Conservation (phyloP, 2,888 invertebrate species). For the Homarus gammarus region DNA sequence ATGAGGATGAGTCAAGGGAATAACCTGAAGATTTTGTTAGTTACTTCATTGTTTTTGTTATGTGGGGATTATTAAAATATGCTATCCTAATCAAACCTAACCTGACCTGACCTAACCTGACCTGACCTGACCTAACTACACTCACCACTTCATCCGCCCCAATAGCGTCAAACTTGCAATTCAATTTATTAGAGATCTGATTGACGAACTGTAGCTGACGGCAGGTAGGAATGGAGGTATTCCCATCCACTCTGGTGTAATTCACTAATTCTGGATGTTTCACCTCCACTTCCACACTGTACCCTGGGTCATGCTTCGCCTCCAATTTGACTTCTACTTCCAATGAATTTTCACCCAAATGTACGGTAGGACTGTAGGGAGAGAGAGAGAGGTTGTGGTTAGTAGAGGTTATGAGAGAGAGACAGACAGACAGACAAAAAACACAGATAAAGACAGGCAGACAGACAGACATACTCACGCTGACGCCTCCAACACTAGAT, state of each 20-base stretch:
- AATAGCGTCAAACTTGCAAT: neutral
- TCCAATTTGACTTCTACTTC: conserved; percentile 1
- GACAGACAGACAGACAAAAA: neutral
- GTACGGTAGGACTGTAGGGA: neutral
- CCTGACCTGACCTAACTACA: no score
- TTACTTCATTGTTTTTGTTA: no score
- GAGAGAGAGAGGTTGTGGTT: neutral
- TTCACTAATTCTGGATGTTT: neutral
- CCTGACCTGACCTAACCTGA: no score
- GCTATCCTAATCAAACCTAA: no score
- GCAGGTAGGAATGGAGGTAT: neutral
- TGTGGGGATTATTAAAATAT: no score
- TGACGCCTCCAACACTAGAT: neutral
- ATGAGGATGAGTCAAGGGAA: no score
- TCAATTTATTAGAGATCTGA: neutral
- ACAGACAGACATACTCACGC: neutral
- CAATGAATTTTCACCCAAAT: neutral
- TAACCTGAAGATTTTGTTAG: no score
- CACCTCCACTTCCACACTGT: conserved; percentile 15
- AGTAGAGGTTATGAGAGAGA: no score
- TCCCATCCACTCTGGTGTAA: neutral
- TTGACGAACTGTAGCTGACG: neutral
- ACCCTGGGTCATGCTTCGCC: conserved; percentile 36
- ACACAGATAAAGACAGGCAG: neutral
- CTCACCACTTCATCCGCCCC: conserved; percentile 33